Conservation (phyloP, 53 echinoderm and acorn worm species). For the Luidia sarsii region DNA sequence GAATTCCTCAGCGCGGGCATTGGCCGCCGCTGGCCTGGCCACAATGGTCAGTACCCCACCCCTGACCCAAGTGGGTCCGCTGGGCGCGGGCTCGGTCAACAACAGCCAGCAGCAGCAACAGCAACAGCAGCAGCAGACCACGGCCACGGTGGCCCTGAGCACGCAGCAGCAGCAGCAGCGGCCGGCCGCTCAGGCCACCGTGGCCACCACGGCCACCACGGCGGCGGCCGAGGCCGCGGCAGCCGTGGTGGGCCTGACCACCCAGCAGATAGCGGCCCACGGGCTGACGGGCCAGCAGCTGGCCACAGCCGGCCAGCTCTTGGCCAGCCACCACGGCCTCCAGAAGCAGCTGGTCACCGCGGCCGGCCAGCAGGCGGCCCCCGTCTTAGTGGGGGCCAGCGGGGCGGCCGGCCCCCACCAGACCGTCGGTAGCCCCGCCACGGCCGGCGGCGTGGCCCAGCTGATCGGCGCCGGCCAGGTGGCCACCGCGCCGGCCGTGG, state of each 20-base stretch:
- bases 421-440: no score
- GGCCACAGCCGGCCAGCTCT: constrained; percentile 28
- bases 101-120: constrained; percentile 51
- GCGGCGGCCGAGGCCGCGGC: constrained; percentile 53
- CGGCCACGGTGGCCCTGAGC: constrained; percentile 48
- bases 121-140: constrained; percentile 52
- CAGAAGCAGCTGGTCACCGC: constrained; percentile 45
- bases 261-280: constrained; percentile 10
- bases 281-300: constrained; percentile 51
- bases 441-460: no score
- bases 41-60: constrained; percentile 65
- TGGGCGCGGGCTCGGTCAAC: constrained; percentile 16
- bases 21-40: constrained; percentile 55
- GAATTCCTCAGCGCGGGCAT: constrained; percentile 46
- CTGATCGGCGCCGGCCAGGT: constrained; percentile 67
- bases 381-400: constrained; percentile 45
- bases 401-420: constrained; percentile 41
- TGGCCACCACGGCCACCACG: constrained; percentile 31
- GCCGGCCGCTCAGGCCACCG: background rate
- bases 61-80: constrained; percentile 37
- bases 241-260: background rate
- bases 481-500: constrained; percentile 52
- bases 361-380: no score
- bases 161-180: constrained; percentile 46
- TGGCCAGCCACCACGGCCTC: constrained; percentile 46